Evolutionary conservation across 2,888 invertebrate genomes (phyloP).

Genomic region (Sturmia bella): DNA sequence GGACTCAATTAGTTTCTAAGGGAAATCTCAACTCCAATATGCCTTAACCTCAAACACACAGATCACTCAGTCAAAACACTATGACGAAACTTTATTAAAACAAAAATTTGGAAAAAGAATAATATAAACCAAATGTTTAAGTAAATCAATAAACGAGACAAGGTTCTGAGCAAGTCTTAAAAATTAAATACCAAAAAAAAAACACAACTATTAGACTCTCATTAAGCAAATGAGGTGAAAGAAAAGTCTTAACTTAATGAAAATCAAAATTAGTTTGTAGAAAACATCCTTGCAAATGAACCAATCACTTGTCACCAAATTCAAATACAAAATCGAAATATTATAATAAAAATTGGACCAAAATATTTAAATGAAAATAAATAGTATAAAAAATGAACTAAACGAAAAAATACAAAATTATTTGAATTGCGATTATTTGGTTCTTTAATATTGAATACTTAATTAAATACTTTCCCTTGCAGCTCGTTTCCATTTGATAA

Average conservation of each 20-base stretch:
- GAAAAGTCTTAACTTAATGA: slow-evolving; percentile 65
- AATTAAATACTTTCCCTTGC: background rate
- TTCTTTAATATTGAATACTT: background rate
- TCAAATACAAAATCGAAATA: background rate
- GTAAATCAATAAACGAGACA: no score
- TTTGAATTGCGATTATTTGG: background rate
- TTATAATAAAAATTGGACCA: slow-evolving; percentile 54
- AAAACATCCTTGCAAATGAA: slow-evolving; percentile 21
- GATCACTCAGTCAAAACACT: no score
- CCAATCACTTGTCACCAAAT: slow-evolving; percentile 23
- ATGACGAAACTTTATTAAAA: no score
- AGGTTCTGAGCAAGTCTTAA: no score
- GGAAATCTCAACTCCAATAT: no score
- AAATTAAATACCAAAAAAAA: no score
- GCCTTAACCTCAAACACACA: no score
- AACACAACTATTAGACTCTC: no score
- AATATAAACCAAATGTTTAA: no score
- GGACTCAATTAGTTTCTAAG: no score
- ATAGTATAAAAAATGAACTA: background rate
- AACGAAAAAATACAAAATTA: slow-evolving; percentile 13
- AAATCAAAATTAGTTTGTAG: slow-evolving; percentile 67
- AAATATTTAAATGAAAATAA: slow-evolving; percentile 37
- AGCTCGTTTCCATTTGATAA: background rate
- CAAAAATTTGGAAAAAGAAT: no score
- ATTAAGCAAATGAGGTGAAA: slow-evolving; percentile 17